Conservation (phyloP, 2,113 vertebrate genomes). For the Gracilinanus agilis region DNA sequence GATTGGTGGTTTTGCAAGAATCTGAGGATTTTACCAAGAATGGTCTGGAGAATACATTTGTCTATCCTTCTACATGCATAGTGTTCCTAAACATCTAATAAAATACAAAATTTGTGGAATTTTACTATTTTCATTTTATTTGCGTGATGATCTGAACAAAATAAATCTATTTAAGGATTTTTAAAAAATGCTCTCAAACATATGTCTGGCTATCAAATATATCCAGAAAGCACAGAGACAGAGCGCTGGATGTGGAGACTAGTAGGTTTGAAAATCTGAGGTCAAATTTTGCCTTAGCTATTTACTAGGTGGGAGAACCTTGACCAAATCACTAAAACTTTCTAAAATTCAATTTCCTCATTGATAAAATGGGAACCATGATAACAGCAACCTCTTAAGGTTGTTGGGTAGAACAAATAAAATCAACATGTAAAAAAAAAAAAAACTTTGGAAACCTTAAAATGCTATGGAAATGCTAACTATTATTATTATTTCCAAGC, state of each 20-base stretch:
- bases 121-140: not conserved
- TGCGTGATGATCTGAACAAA: not conserved
- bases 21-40: not conserved
- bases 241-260: not conserved
- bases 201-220: not conserved
- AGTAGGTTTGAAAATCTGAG: not conserved
- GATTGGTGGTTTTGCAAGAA: not conserved
- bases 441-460: not conserved
- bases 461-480: not conserved
- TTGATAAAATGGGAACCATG: not conserved
- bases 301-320: not conserved
- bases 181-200: not conserved
- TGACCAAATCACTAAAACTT: not conserved
- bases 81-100: slow-evolving; percentile 14
- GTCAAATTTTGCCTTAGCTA: not conserved
- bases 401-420: not conserved
- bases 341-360: not conserved
- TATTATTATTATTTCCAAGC: not conserved
- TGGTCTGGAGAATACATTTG: not conserved
- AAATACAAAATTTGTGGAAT: not conserved
- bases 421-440: not conserved
- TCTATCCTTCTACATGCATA: not conserved
- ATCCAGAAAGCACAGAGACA: not conserved
- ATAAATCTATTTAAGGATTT: not conserved
- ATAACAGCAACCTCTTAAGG: not conserved